These are phyloP conservation scores for Eulimnadia texana DNA, from an alignment of 1,140 invertebrate species.

Conservation along the genomic window DNA sequence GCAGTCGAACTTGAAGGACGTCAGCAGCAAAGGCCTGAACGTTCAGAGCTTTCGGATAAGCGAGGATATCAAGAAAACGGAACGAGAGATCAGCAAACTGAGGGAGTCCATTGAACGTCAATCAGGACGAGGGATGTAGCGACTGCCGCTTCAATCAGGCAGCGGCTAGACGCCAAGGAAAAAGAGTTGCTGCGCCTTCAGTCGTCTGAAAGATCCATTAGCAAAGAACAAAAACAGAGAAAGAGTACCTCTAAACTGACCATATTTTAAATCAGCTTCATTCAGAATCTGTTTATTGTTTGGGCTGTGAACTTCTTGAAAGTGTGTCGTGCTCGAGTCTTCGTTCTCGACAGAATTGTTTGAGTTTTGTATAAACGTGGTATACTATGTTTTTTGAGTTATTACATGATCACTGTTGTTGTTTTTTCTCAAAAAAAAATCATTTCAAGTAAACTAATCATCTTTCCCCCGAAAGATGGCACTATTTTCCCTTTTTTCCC, in stretches of 20 bases:
- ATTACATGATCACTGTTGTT: no score
- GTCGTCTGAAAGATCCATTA: constrained; percentile 43
- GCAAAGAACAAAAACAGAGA: constrained; percentile 49
- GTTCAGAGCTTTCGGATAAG: constrained; percentile 55
- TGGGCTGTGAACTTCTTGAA: no score
- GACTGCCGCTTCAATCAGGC: constrained; percentile 36
- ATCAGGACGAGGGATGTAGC: constrained; percentile 30
- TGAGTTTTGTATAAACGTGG: no score
- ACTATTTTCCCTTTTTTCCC: no score
- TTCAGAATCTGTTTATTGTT: no score
- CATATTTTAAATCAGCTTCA: constrained; percentile 38
- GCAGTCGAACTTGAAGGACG: constrained; percentile 34
- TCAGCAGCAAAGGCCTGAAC: constrained; percentile 50
- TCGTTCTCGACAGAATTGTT: no score
- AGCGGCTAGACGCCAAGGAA: constrained; percentile 42
- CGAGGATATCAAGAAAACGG: constrained; percentile 49
- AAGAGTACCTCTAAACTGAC: constrained; percentile 50
- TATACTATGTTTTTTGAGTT: no score
- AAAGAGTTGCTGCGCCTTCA: constrained; percentile 42
- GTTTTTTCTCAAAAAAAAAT: no score
- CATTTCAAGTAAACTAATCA: no score
- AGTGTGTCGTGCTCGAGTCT: no score
- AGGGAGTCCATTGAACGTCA: constrained; percentile 46
- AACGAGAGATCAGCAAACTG: constrained; percentile 48
- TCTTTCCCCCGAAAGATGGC: no score